phyloP scores from a whole-genome alignment of 2,113 vertebrate species.

The Theropithecus gelada region DNA sequence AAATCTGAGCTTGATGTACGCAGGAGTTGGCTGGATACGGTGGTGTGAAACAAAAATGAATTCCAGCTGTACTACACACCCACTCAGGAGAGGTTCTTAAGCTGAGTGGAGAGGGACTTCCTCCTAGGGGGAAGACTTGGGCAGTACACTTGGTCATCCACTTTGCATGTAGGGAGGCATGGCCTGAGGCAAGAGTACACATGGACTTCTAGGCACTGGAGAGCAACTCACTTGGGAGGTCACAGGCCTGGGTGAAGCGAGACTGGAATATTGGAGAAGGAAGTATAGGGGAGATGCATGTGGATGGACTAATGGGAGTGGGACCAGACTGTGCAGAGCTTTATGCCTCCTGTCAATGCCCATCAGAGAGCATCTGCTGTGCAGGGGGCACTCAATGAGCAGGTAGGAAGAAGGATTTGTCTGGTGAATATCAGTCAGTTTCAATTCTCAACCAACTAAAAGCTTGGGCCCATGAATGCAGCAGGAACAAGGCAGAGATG shows the following conservation, averaged over 20 bases:
- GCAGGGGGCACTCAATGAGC: not conserved
- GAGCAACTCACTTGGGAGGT: not conserved
- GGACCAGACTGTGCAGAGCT: not conserved
- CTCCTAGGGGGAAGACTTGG: not conserved
- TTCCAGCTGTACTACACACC: not conserved
- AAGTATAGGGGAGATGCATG: not conserved
- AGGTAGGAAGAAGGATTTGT: not conserved
- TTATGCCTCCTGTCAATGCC: not conserved
- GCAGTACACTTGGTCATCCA: not conserved
- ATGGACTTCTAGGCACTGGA: not conserved
- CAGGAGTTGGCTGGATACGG: not conserved
- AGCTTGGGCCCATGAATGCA: not conserved
- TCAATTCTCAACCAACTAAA: not conserved
- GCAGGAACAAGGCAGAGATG: not conserved
- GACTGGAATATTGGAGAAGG: not conserved
- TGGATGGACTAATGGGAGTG: not conserved
- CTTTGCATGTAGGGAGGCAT: not conserved
- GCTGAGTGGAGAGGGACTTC: not conserved
- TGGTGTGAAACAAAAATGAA: not conserved
- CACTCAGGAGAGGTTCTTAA: not conserved
- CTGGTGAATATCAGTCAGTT: not conserved
- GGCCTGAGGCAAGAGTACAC: not conserved
- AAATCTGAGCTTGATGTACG: not conserved
- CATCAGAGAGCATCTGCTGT: not conserved
- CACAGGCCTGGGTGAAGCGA: not conserved